Evolutionary conservation across 2,113 vertebrate genomes (phyloP).

Genomic region (Heloderma charlesbogerti): DNA sequence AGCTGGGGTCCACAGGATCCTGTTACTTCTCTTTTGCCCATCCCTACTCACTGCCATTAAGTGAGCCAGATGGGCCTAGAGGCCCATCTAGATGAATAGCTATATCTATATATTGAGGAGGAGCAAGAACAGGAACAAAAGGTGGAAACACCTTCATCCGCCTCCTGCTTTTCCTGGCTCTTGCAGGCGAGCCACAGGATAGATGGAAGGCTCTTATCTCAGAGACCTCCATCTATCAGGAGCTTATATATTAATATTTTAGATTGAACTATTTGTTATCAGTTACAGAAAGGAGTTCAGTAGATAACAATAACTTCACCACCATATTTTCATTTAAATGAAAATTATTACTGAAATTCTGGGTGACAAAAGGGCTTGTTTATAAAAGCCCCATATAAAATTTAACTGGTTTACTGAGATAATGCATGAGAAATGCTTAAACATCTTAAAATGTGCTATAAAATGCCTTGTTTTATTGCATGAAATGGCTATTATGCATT

Average conservation of each 20-base stretch:
- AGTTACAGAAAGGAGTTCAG: not conserved
- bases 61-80: too few species aligned
- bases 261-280: not conserved
- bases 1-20: too few species aligned
- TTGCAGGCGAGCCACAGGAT: too few species aligned
- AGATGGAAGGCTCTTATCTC: too few species aligned
- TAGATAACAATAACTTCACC: not conserved
- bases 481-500: slow-evolving; percentile 28
- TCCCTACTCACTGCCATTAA: too few species aligned
- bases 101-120: too few species aligned
- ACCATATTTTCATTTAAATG: not conserved
- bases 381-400: slow-evolving; percentile 31
- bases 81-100: too few species aligned
- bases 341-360: slow-evolving; percentile 5
- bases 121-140: too few species aligned
- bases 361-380: slow-evolving; percentile 35
- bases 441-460: not conserved
- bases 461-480: not conserved
- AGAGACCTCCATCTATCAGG: too few species aligned
- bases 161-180: too few species aligned
- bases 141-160: too few species aligned
- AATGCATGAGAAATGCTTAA: not conserved
- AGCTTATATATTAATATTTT: not conserved
- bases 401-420: not conserved
- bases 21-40: too few species aligned